These are phyloP conservation scores for Sminthurinus signatus DNA, from an alignment of 1,140 invertebrate genomes.

Conservation along the genomic window DNA sequence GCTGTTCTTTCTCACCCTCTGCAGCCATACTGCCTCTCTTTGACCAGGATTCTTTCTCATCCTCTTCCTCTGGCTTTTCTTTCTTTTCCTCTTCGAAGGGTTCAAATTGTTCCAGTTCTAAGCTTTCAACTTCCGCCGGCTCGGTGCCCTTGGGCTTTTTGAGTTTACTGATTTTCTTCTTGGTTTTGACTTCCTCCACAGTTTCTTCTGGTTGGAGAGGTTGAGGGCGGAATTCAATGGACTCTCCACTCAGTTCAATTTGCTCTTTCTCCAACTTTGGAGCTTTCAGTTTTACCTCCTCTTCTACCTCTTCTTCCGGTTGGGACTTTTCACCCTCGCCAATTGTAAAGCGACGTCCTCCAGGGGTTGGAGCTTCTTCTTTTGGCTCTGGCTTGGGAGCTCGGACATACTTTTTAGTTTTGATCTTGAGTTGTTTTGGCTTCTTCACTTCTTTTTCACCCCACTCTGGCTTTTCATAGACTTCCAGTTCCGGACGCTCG, in stretches of 20 bases:
- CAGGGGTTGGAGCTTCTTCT: too few relatives aligned
- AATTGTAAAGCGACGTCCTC: too few relatives aligned
- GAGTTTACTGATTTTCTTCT: not conserved
- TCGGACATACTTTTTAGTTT: not conserved
- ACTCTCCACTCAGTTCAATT: not conserved
- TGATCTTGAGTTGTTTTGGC: not conserved
- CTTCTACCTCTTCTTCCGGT: too few relatives aligned
- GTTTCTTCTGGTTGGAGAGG: not conserved
- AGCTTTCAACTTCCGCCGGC: not conserved
- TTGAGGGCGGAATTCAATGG: not conserved
- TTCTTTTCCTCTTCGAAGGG: not conserved
- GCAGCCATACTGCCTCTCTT: not conserved
- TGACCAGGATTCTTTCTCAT: slow-evolving; percentile 8
- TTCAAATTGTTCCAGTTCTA: not conserved
- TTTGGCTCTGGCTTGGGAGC: too few relatives aligned
- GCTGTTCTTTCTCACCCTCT: not conserved
- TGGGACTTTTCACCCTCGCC: too few relatives aligned
- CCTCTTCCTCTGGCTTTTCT: not conserved
- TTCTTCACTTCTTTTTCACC: not conserved
- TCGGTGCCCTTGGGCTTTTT: not conserved
- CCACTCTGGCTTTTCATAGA: not conserved
- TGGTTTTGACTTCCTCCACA: not conserved
- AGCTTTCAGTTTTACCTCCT: not conserved
- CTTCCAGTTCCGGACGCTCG: not conserved
- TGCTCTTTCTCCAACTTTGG: not conserved